Evolutionary conservation across 1,140 invertebrate species (phyloP).

Genomic region (Drosophila ercepeae): DNA sequence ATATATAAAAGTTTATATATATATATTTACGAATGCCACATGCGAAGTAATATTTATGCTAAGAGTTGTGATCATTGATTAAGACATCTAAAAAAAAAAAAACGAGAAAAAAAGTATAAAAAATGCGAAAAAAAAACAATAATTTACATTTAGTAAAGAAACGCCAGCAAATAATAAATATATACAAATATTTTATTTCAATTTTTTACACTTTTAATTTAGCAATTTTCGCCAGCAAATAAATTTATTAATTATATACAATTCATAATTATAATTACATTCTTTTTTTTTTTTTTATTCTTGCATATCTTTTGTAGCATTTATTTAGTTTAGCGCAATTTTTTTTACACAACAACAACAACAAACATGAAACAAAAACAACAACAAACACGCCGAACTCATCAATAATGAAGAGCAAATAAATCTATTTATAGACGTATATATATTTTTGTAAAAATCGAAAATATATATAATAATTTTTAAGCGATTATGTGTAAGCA

Average conservation of each 20-base stretch:
- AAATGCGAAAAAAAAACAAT: constrained; percentile 39
- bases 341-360: constrained; percentile 42
- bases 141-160: constrained; percentile 49
- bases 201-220: constrained; percentile 53
- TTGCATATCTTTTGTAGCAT: constrained; percentile 68
- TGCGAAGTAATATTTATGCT: constrained; percentile 80
- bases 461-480: constrained; percentile 25
- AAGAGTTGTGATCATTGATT: constrained; percentile 84
- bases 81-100: constrained; percentile 69
- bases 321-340: constrained; percentile 78
- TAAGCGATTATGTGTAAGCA: constrained; percentile 42
- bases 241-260: constrained; percentile 37
- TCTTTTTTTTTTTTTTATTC: constrained; percentile 58
- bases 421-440: constrained; percentile 48
- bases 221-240: constrained; percentile 66
- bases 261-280: constrained; percentile 29
- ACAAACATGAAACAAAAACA: constrained; percentile 13
- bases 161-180: constrained; percentile 47
- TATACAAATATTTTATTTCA: constrained; percentile 45
- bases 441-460: constrained; percentile 45
- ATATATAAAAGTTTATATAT: constrained; percentile 32
- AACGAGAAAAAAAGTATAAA: constrained; percentile 44
- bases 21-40: constrained; percentile 68
- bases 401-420: constrained; percentile 41
- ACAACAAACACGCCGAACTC: constrained; percentile 14